A percentile compares a stretch with the other conserved stretches of the same genome.
These are phyloP conservation scores for Phlogophora meticulosa DNA, from an alignment of 2,888 invertebrate genomes.

Conservation along the genomic window DNA sequence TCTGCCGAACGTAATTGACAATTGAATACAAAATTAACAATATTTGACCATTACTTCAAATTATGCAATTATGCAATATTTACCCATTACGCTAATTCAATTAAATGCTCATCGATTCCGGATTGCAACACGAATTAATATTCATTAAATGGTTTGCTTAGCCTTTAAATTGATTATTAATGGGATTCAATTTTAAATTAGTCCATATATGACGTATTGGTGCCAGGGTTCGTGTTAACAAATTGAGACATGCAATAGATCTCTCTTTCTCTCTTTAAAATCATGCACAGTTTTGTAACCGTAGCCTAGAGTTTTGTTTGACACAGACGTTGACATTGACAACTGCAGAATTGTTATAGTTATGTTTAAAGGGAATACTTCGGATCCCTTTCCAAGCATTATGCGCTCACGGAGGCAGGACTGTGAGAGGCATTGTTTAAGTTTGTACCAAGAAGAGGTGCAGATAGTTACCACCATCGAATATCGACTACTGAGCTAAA, in stretches of 20 bases:
- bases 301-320: conserved; percentile 2
- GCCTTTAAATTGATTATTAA: conserved; percentile 44
- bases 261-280: too few relatives aligned
- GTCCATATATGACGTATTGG: conserved; percentile 22
- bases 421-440: too few relatives aligned
- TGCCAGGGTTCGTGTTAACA: conserved; percentile 37
- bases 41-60: conserved; percentile 49
- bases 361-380: background rate
- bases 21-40: conserved; percentile 70
- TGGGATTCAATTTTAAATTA: conserved; percentile 36
- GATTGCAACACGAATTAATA: conserved; percentile 38
- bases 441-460: too few relatives aligned
- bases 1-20: conserved; percentile 67
- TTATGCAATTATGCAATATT: conserved; percentile 53
- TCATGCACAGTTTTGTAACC: conserved; percentile 19
- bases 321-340: background rate
- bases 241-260: background rate
- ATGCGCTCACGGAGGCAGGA: too few relatives aligned
- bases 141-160: conserved; percentile 37
- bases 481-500: too few relatives aligned
- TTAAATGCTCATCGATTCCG: conserved; percentile 37
- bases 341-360: background rate
- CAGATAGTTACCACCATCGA: too few relatives aligned
- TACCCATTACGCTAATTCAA: conserved; percentile 48
- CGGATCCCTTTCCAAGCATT: too few relatives aligned